Evolutionary conservation across 2,888 invertebrate genomes (phyloP), one percentile per base, ranked within the genome.

Genomic region (Agonopterix alstromeriana): DNA sequence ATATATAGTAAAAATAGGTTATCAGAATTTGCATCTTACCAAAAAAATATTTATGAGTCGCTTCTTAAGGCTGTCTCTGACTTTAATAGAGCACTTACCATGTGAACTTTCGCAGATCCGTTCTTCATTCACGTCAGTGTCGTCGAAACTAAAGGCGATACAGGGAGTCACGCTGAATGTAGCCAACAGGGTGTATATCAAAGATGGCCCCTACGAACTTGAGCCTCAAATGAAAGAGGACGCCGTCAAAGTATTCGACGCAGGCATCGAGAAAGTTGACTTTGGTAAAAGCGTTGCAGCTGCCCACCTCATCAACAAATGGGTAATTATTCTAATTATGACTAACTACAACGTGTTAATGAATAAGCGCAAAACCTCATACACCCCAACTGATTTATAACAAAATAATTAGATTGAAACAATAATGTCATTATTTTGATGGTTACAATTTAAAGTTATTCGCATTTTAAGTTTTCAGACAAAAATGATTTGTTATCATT

Each of bases 121-220:
- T 11, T 75, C 81, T 44, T 69, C 80, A 52, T 88, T 86, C 56
- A 51, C 73, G 9, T 51, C 56, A 9, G 59, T 84, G 0, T 70
- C 85, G 9, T 53, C 70, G 3, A 81, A 73, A 49, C 50, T 87
- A 45, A 81, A 63, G 51, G 53, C 70, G 1, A 58, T 90, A n/a
- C 73, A 86, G 45, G 89, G 91, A 43, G 91, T 93, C 2, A 91
- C 91, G 7, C 68, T 94, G 4, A 90, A 90, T 51, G 82, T 94
- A 38, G 95, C 95, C 0, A 96, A 95, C 67, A 93, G 93, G 58
- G 81, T 95, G 4, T 96, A 92, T 65, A 73, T 94, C 0, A 90
- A 90, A 63, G 73, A 90, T 1, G 82, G 89, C 0, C 57, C 60
- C 0, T 88, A 91, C 46, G 70, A 82, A 8, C 58, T 95, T 2